Base-by-base conservation (phyloP, 1,140 invertebrate genomes). In the Caerostris extrusa region DNA sequence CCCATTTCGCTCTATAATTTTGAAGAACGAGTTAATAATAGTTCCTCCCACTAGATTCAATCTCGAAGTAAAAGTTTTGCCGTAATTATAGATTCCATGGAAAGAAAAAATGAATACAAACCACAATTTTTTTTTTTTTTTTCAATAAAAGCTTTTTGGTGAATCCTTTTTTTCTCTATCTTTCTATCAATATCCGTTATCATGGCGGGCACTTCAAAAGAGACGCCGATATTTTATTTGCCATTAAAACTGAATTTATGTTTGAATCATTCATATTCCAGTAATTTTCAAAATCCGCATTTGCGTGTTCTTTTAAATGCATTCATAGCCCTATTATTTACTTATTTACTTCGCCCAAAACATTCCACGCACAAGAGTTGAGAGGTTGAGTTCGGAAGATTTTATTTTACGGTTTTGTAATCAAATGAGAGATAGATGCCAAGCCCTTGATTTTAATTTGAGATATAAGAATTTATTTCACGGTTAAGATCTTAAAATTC, bases 171-270 rank as follows among this genome's bases (percentile, higher is more conserved):
- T 64, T 3, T 67, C n/a, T 17, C n/a, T 67, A 67, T 34, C 19
- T 71, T 71, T 77, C 14, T 50, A 50, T 77, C 10, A 14, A 77
- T 77, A 77, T 77, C 71, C 53, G 8, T 53, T 19, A 77, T 77
- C 34, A 34, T 77, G 71, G 71, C 71, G 71, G 71, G 10, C 3
- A 77, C 71, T 77, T 77, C 71, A 77, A 77, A 77, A 77, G 71
- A 53, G 34, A 5, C 17, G 5, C 50, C 71, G 71, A 77, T 77
- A 77, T 77, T 77, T 77, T 77, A 77, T 77, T 77, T 77, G 50
- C 34, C 53, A 77, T 77, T 77, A 77, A 77, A 77, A 77, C 71
- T 53, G 34, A 77, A 77, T 53, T 77, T 77, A 77, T 77, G 53
- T 77, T 53, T 77, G 50, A 19, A 77, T 77, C 34, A 77, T 77